phyloP scores from a whole-genome alignment of 2,797 vertebrate species.

The Tapera naevia region DNA sequence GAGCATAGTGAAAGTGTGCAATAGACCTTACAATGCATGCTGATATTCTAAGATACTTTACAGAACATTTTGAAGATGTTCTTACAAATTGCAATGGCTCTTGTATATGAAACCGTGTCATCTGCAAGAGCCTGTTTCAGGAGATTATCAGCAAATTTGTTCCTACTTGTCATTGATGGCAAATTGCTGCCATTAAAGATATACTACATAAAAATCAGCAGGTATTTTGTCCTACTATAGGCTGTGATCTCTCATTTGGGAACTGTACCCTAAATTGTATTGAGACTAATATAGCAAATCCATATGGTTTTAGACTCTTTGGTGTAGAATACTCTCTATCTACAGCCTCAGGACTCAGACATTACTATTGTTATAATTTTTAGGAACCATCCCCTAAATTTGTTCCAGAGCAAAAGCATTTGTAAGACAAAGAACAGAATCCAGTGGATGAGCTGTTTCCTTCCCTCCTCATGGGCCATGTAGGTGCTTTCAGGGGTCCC shows the following conservation, averaged over 20 bases:
- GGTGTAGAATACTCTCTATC: background rate
- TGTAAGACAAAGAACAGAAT: background rate
- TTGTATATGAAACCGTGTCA: background rate
- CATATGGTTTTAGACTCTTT: background rate
- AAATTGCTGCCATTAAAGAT: conserved; percentile 24
- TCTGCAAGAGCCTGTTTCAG: conserved; percentile 7
- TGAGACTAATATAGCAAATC: background rate
- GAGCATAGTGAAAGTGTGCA: background rate
- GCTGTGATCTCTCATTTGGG: background rate
- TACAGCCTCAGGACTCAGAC: background rate
- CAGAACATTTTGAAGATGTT: background rate
- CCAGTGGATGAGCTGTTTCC: background rate
- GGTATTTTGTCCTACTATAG: background rate
- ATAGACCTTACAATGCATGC: conserved; percentile 20
- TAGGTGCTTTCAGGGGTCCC: background rate
- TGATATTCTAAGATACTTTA: conserved; percentile 26
- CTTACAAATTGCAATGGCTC: background rate
- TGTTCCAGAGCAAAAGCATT: background rate
- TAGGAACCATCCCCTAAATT: background rate
- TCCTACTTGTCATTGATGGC: background rate
- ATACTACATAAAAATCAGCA: background rate
- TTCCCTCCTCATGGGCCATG: background rate
- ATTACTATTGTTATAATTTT: background rate
- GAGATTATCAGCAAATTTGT: conserved; percentile 22
- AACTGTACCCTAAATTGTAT: background rate